phyloP scores from a whole-genome alignment of 2,797 vertebrate species.

The Artibeus jamaicensis region DNA sequence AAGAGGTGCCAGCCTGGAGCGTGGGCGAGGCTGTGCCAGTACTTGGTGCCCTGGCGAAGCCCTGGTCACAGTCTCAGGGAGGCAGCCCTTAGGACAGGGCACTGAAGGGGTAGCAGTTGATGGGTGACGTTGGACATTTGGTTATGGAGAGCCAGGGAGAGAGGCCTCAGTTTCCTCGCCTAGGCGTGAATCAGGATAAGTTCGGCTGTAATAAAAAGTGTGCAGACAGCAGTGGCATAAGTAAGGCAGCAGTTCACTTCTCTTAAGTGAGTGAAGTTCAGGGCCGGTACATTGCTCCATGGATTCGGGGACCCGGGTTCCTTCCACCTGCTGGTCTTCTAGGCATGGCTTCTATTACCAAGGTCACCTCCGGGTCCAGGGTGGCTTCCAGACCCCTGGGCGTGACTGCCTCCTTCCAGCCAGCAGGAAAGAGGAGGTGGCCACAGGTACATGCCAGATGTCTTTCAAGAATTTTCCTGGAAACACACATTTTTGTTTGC shows the following conservation, averaged over 20 bases:
- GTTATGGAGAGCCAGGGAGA: background rate
- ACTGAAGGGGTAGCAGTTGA: no score
- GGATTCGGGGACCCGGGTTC: background rate
- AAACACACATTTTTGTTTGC: background rate
- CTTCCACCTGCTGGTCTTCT: background rate
- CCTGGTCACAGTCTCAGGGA: background rate
- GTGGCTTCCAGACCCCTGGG: background rate
- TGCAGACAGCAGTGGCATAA: background rate
- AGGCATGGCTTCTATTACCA: background rate
- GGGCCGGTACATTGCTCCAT: background rate
- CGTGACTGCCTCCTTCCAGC: background rate
- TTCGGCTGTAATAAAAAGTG: background rate
- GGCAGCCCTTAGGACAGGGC: background rate
- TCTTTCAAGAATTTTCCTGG: slow-evolving; percentile 10
- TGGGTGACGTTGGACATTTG: background rate
- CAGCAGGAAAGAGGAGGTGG: background rate
- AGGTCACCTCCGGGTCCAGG: background rate
- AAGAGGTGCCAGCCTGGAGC: background rate
- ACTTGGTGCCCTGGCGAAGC: background rate
- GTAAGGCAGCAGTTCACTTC: background rate
- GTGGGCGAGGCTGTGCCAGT: background rate
- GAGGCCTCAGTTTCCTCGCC: background rate
- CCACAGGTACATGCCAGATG: background rate
- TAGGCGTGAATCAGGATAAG: background rate
- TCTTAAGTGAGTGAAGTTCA: background rate